A percentile compares a stretch with the other conserved stretches of the same genome.
phyloP scores from a whole-genome alignment of 2,113 vertebrate species.

The Heliornis fulica region DNA sequence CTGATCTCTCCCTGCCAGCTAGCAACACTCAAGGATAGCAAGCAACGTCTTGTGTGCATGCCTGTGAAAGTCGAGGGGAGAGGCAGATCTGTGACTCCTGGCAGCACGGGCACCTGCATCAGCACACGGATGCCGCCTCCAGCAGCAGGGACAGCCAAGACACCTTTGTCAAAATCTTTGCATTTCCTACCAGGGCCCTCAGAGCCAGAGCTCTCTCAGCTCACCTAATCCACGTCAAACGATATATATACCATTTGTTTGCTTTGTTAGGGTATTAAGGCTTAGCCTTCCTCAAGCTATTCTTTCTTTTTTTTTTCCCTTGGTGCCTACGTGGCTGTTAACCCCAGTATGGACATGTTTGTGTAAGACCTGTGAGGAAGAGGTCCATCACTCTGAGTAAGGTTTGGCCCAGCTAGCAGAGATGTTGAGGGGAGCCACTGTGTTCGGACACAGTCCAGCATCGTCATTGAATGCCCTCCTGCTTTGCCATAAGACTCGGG shows the following conservation, averaged over 20 bases:
- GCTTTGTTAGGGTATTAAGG: not conserved
- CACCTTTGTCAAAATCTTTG: not conserved
- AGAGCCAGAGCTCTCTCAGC: not conserved
- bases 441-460: not conserved
- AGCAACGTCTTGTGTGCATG: not conserved
- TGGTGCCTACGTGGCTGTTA: not conserved
- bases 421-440: fast-evolving
- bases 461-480: not conserved
- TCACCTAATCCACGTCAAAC: not conserved
- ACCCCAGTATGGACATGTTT: not conserved
- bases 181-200: not conserved
- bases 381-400: not conserved
- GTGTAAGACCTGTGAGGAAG: not conserved
- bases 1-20: not conserved
- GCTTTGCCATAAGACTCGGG: fast-evolving
- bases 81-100: not conserved
- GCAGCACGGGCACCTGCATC: not conserved
- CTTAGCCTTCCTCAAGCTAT: not conserved
- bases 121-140: not conserved
- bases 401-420: fast-evolving
- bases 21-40: not conserved
- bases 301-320: not conserved
- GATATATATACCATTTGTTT: not conserved
- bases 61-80: not conserved
- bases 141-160: not conserved